Conservation (phyloP, 2,797 vertebrate genomes). For the Mormyrops attenuatus region DNA sequence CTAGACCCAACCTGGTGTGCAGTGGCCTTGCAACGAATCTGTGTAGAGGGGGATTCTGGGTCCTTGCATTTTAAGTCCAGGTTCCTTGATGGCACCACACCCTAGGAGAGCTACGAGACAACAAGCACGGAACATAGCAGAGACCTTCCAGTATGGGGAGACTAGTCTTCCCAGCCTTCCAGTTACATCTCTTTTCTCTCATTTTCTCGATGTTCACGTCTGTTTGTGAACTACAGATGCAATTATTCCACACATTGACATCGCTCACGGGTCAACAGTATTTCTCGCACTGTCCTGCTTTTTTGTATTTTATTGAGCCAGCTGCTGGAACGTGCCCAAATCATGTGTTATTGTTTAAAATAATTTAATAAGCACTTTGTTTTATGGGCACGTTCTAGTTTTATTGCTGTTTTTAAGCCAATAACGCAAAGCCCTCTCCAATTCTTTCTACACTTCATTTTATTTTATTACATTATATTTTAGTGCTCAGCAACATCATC, state of each 20-base stretch:
- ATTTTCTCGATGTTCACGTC: not conserved
- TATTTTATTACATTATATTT: conserved; percentile 60
- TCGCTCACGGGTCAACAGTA: not conserved
- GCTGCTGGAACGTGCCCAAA: conserved; percentile 31
- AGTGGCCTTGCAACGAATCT: not conserved
- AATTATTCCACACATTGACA: not conserved
- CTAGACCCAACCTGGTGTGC: not conserved
- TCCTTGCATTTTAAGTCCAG: not conserved
- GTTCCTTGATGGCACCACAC: not conserved
- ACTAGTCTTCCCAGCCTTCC: not conserved
- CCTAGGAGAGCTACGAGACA: not conserved
- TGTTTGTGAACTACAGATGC: not conserved
- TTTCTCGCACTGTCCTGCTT: not conserved
- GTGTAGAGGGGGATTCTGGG: not conserved
- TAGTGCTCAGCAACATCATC: conserved; percentile 46
- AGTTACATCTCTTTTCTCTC: too few species aligned
- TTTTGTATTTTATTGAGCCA: not conserved
- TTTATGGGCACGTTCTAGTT: conserved; percentile 65
- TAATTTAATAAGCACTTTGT: conserved; percentile 68
- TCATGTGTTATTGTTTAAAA: conserved; percentile 58
- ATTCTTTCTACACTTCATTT: conserved; percentile 59
- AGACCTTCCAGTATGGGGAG: not conserved
- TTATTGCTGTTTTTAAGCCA: conserved; percentile 55
- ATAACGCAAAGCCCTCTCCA: conserved; percentile 56
- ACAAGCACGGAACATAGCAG: not conserved